phyloP scores from a whole-genome alignment of 2,888 invertebrate genomes.

The Homarus gammarus region DNA sequence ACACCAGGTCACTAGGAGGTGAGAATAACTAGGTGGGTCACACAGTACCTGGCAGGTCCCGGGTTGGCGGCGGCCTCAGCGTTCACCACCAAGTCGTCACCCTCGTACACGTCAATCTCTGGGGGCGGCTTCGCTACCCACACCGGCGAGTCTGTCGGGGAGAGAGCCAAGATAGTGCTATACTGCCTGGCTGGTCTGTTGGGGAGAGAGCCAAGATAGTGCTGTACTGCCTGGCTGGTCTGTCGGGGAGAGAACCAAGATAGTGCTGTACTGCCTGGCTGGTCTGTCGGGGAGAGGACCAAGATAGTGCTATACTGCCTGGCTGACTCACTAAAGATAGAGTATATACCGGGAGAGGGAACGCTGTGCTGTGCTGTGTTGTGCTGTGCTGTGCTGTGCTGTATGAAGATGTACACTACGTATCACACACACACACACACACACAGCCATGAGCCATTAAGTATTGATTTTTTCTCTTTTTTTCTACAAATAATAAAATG shows the following conservation, averaged over 20 bases:
- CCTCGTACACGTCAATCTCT: conserved; percentile 64
- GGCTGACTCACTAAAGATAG: no score
- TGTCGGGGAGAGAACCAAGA: neutral
- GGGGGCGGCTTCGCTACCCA: conserved; percentile 60
- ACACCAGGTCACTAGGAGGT: neutral
- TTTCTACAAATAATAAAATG: no score
- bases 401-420: no score
- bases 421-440: no score
- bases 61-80: conserved; percentile 68
- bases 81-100: conserved; percentile 55
- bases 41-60: conserved; percentile 61
- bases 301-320: neutral
- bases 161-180: neutral
- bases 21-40: no score
- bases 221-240: neutral
- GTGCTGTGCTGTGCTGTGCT: no score
- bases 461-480: no score
- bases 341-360: no score
- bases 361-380: no score
- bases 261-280: neutral
- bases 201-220: neutral
- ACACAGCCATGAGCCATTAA: no score
- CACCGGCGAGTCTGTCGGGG: conserved; percentile 55
- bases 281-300: no score
- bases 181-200: neutral